Conservation (phyloP, 2,797 vertebrate genomes). For the Pantherophis vulpinus region DNA sequence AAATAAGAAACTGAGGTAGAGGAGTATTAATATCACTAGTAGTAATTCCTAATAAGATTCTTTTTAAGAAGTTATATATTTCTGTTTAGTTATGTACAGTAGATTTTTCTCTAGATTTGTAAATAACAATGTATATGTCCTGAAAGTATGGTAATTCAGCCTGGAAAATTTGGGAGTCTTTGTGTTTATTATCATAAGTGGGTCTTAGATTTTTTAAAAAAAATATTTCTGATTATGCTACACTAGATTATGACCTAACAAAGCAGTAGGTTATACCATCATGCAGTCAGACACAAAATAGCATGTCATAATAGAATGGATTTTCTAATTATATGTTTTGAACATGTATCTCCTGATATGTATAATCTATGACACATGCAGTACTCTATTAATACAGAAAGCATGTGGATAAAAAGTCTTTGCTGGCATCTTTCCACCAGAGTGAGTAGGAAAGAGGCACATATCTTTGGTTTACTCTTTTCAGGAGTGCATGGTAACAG, state of each 20-base stretch:
- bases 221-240: background rate
- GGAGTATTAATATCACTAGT: background rate
- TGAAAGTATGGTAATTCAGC: background rate
- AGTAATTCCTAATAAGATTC: background rate
- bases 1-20: background rate
- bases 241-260: background rate
- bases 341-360: background rate
- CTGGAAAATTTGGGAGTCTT: background rate
- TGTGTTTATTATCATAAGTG: background rate
- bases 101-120: background rate
- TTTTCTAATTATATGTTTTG: background rate
- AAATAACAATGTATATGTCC: background rate
- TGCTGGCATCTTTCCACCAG: background rate
- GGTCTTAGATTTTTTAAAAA: background rate
- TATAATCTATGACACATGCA: background rate
- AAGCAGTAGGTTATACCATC: background rate
- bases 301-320: background rate
- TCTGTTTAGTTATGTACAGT: background rate
- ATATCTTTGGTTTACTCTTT: background rate
- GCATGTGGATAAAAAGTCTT: background rate
- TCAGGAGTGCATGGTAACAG: background rate
- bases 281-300: background rate
- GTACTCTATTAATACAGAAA: background rate
- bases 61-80: background rate
- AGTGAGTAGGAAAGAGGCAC: background rate